A percentile compares a stretch with the other conserved stretches of the same genome.
Conservation (phyloP, 2,797 vertebrate genomes). For the Rousettus madagascariensis region DNA sequence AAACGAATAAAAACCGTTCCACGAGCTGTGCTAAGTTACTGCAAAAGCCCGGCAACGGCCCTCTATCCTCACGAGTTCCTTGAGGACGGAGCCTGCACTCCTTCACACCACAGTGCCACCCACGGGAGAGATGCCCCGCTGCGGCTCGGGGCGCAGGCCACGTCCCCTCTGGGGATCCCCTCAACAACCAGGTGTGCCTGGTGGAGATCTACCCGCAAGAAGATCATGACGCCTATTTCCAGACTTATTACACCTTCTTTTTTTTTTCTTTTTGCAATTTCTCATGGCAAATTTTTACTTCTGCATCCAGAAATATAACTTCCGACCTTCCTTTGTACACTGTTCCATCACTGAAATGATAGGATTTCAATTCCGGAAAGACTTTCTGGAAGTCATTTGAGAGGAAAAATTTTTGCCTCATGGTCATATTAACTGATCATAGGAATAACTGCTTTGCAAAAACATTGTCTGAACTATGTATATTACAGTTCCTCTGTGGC, state of each 20-base stretch:
- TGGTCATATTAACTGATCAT: neutral
- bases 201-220: neutral
- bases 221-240: neutral
- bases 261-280: neutral
- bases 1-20: neutral
- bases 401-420: neutral
- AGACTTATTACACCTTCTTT: neutral
- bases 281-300: neutral
- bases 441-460: neutral
- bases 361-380: neutral
- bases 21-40: neutral
- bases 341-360: neutral
- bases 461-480: neutral
- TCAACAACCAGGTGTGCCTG: accelerated
- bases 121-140: too few relatives aligned
- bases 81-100: neutral
- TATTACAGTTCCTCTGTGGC: neutral
- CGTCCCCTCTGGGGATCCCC: neutral
- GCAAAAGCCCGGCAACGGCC: neutral
- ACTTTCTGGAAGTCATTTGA: neutral
- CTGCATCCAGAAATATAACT: neutral
- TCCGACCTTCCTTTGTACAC: neutral
- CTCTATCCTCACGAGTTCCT: neutral
- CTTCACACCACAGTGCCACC: too few relatives aligned
- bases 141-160: too few relatives aligned